Evolutionary conservation across 2,888 invertebrate genomes (phyloP).

Genomic region (Sisyra nigra): DNA sequence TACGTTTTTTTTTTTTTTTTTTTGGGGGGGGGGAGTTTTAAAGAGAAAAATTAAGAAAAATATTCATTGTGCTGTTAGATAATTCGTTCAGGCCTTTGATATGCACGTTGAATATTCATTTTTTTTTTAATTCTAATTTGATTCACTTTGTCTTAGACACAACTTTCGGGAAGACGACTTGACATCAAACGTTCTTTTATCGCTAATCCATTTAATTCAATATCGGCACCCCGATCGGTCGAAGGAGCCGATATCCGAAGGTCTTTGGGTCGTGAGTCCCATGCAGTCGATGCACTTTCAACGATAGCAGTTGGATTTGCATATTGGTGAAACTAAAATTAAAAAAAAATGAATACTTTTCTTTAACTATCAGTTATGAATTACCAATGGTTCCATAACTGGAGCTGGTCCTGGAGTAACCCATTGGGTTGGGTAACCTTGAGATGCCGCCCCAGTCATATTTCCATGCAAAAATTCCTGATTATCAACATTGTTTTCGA

Average conservation of each 20-base stretch:
- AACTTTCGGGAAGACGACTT: constrained; percentile 74
- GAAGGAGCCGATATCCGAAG: constrained; percentile 20
- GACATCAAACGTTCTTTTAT: constrained; percentile 79
- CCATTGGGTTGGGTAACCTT: constrained; percentile 23
- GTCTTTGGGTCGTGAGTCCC: constrained; percentile 34
- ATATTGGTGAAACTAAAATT: constrained; percentile 26
- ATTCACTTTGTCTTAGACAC: constrained; percentile 42
- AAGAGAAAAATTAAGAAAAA: too few relatives aligned
- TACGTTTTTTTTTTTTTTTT: too few relatives aligned
- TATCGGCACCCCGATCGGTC: constrained; percentile 18
- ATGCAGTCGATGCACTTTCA: constrained; percentile 30
- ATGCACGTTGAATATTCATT: too few relatives aligned
- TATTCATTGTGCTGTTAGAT: too few relatives aligned
- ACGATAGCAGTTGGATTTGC: constrained; percentile 36
- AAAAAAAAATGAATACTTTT: not conserved
- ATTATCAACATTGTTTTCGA: not conserved
- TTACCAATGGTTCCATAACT: constrained; percentile 5
- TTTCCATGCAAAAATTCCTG: constrained; percentile 1
- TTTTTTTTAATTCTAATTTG: too few relatives aligned
- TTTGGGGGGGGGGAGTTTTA: too few relatives aligned
- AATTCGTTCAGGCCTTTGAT: too few relatives aligned
- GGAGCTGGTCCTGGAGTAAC: constrained; percentile 28
- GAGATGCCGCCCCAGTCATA: constrained; percentile 2
- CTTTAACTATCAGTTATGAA: not conserved
- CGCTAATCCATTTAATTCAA: constrained; percentile 62